Base-by-base conservation (phyloP, 2,113 vertebrate species). In the Lampris incognitus region DNA sequence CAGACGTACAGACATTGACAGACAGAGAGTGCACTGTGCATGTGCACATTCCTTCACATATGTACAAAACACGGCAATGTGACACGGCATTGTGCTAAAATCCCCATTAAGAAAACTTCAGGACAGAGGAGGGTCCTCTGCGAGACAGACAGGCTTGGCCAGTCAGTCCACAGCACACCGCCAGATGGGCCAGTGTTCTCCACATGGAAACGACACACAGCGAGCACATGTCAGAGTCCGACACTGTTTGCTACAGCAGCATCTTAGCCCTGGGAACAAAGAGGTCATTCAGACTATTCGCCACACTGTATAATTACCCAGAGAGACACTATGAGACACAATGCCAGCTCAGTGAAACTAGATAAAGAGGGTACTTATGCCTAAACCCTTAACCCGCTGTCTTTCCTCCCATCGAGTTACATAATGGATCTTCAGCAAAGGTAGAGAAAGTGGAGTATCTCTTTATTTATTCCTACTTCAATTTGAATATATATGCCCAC, bases 291-390 rank as follows among this genome's bases (percentile, higher is more conserved):
- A 98, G 94, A 87, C 79, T 82, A 85, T 85, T 89, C 88, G 89
- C 86, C 86, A 83, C 90, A 90, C 90, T 93, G 93, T 92, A 95
- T 95, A 96, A 96, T 96, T 96, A 95, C 92, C 94, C 96, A 96
- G 91, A 91, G 85, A 92, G 95, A 95, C 94, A 95, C 94, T 93
- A 95, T 92, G 92, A 94, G 94, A 95, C 95, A 97, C 96, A 97
- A 96, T 96, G 95, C 95, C 93, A 95, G 89, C 94, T 94, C 96
- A 97, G 95, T 96, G 83, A 94, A 81, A 93, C 90, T 91, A 92
- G 91, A 98, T 97, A 95, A 98, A 97, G 92, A 94, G 94, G 94
- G 94, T 94, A 93, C 95, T 98, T 97, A 95, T 96, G 94, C 94
- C 93, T 94, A 93, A 90, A 72, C 74, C 86, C 88, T 83, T 93